Evolutionary conservation across 2,888 invertebrate genomes (phyloP), one percentile per base, ranked within the genome.

Genomic region (Ecdyonurus torrentis): DNA sequence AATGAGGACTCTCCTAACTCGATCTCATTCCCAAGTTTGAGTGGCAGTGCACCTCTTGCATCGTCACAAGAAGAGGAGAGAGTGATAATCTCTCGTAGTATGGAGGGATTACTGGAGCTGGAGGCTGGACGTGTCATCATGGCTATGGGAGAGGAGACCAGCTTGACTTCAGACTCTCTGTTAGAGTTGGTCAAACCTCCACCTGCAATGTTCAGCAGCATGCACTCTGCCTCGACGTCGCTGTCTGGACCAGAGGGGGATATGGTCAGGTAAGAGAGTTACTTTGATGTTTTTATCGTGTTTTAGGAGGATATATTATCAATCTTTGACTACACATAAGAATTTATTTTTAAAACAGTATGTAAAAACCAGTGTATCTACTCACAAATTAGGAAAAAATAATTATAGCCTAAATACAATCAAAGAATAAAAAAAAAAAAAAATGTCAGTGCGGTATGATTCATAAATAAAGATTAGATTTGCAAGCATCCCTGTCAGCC

Each of bases 1-100:
- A 88, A 87, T 70, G 89, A 90, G 63, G 86, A 88, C 72, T 84
- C 84, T 61, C 86, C 86, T 0, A 87, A 88, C 72, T 88, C 89
- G 71, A 78, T 87, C 37, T 87, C 89, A 0, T 89, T 89, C 72
- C 90, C 90, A 0, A 89, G 87, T 61, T 83, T 90, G 63, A 89
- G 89, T 67, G 83, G 86, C 37, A 86, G 87, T 50, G 84, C 84
- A 0, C 89, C 88, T 1, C 77, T 86, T 69, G 80, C 85, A 10
- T 64, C 64, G 15, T 61, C 61, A 22, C 55, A 55, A n/a, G 55
- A 55, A 7, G 55, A 52, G 18, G 58, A 18, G 18, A 18, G 23
- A 2, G 59, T 25, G 18, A 37, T 25, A 18, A 59, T 24, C 25
- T 23, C 24, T 25, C 60, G 37, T 3, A 23, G 24, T 2, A 60